Percentiles rank a stretch among this genome's conserved stretches.
Evolutionary conservation across 2,797 vertebrate species (phyloP).

Genomic region (Lerista edwardsae): DNA sequence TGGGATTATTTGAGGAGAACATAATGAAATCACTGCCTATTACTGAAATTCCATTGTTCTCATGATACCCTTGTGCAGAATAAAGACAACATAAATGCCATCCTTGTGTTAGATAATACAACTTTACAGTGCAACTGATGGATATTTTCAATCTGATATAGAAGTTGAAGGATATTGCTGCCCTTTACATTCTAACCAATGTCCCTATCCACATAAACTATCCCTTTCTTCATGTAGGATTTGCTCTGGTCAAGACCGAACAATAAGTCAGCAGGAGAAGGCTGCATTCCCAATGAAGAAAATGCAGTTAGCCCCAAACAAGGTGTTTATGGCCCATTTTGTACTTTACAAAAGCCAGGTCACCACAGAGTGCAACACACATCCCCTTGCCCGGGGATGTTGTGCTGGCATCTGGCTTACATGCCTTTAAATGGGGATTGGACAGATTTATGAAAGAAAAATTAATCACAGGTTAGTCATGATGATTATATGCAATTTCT

Average conservation of each 20-base stretch:
- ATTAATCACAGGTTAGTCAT: too few species aligned
- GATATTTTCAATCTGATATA: neutral
- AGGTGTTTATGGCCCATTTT: too few species aligned
- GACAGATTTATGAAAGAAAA: too few species aligned
- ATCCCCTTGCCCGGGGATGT: too few species aligned
- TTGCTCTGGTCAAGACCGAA: neutral
- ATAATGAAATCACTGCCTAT: conserved; percentile 55
- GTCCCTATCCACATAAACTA: neutral
- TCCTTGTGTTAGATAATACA: conserved; percentile 1
- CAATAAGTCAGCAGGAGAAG: neutral
- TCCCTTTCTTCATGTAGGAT: neutral
- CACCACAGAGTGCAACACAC: too few species aligned
- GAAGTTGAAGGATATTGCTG: neutral
- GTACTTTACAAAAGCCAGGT: too few species aligned
- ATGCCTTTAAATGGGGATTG: too few species aligned
- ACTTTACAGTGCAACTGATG: neutral
- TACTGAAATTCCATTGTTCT: conserved; percentile 2
- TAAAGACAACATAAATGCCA: conserved; percentile 14
- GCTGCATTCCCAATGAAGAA: neutral
- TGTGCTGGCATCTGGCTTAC: too few species aligned
- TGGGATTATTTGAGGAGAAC: conserved; percentile 72
- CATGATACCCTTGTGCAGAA: conserved; percentile 6
- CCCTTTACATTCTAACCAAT: neutral
- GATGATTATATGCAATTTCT: too few species aligned
- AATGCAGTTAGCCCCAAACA: too few species aligned